phyloP scores from a whole-genome alignment of 2,797 vertebrate genomes.

The Sorex maritimensis region DNA sequence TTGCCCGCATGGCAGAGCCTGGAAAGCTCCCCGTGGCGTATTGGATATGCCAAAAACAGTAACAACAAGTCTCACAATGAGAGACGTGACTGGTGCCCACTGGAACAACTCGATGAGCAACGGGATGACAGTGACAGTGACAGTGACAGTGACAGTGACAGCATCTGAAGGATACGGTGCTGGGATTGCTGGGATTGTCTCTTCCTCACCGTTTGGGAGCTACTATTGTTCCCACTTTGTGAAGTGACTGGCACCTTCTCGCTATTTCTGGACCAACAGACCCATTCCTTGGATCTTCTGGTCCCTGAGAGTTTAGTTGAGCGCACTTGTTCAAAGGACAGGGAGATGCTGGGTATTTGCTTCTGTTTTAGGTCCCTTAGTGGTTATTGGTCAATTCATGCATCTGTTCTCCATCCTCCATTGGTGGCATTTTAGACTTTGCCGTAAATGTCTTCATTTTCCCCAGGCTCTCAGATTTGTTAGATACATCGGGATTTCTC shows the following conservation, averaged over 20 bases:
- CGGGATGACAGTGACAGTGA: no score
- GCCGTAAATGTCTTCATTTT: conserved; percentile 19
- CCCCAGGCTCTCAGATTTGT: conserved; percentile 31
- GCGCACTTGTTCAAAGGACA: neutral
- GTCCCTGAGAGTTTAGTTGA: conserved; percentile 14
- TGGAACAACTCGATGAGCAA: no score
- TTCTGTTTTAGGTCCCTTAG: neutral
- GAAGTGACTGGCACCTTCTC: neutral
- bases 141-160: neutral
- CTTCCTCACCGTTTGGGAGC: neutral
- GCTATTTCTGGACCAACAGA: neutral
- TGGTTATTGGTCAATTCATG: neutral
- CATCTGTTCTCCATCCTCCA: conserved; percentile 14
- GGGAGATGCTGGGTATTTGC: neutral
- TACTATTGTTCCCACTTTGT: neutral
- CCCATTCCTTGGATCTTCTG: neutral
- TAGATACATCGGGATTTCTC: neutral
- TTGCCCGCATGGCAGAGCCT: no score
- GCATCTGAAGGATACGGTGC: neutral
- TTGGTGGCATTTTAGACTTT: conserved; percentile 42
- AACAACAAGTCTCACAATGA: no score
- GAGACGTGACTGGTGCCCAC: no score
- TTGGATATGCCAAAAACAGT: no score
- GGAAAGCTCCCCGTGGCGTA: no score
- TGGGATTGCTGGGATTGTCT: neutral